A percentile compares a stretch with the other conserved stretches of the same genome.
Evolutionary conservation across 2,888 invertebrate species (phyloP).

Genomic region (Megaustenia siamemsis): DNA sequence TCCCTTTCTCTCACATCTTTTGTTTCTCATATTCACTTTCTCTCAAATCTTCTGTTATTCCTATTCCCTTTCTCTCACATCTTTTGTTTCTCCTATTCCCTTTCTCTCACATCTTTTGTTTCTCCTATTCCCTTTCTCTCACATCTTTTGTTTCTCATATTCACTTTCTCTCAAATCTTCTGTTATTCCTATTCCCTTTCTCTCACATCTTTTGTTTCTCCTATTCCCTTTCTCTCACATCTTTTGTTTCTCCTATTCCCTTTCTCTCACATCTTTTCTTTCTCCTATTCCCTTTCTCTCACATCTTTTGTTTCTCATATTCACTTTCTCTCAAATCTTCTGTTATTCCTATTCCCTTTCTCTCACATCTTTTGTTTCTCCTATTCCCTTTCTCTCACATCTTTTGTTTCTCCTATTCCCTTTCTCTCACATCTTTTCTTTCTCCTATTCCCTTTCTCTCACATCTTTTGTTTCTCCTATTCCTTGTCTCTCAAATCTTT

Average conservation of each 20-base stretch:
- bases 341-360: neutral
- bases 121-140: neutral
- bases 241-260: neutral
- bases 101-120: neutral
- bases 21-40: neutral
- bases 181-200: neutral
- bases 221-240: neutral
- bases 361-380: neutral
- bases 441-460: neutral
- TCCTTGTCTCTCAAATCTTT: slow-evolving; percentile 1
- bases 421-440: neutral
- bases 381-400: neutral
- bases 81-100: too few species aligned
- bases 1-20: too few species aligned
- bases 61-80: too few species aligned
- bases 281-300: neutral
- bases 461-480: slow-evolving; percentile 15
- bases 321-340: neutral
- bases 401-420: neutral
- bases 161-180: neutral
- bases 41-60: neutral
- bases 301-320: neutral
- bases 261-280: too few species aligned
- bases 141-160: neutral
- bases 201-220: neutral